Evolutionary conservation across 2,113 vertebrate species (phyloP).

Genomic region (Muntiacus reevesi): DNA sequence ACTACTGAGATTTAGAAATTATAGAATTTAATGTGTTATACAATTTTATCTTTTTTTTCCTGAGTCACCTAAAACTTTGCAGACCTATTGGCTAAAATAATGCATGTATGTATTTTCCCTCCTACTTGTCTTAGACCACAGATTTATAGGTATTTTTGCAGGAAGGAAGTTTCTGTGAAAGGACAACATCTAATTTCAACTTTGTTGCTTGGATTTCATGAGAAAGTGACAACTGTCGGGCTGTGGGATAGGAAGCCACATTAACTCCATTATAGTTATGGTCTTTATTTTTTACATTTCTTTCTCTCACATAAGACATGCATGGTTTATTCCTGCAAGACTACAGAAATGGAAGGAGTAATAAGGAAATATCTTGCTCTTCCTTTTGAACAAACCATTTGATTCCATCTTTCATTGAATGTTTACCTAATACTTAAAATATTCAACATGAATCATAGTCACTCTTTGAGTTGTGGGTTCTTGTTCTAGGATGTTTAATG

Average conservation of each 20-base stretch:
- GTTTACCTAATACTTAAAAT: slow-evolving; percentile 52
- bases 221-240: not conserved
- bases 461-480: not conserved
- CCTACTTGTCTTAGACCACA: not conserved
- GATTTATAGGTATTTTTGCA: slow-evolving; percentile 17
- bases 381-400: not conserved
- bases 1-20: not conserved
- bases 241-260: not conserved
- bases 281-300: not conserved
- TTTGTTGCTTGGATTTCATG: slow-evolving; percentile 33
- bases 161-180: not conserved
- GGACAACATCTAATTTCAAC: not conserved
- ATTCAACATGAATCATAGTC: slow-evolving; percentile 30
- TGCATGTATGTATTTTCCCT: not conserved
- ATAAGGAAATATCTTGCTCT: not conserved
- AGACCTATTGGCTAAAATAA: not conserved
- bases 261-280: not conserved
- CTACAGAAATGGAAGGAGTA: not conserved
- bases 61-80: not conserved
- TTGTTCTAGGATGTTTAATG: slow-evolving; percentile 18
- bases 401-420: not conserved
- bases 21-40: not conserved
- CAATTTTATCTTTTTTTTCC: not conserved
- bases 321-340: not conserved
- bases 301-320: not conserved